A percentile compares a stretch with the other conserved stretches of the same genome.
Evolutionary conservation across 2,888 invertebrate species (phyloP).

Genomic region (Aleiodes testaceus): DNA sequence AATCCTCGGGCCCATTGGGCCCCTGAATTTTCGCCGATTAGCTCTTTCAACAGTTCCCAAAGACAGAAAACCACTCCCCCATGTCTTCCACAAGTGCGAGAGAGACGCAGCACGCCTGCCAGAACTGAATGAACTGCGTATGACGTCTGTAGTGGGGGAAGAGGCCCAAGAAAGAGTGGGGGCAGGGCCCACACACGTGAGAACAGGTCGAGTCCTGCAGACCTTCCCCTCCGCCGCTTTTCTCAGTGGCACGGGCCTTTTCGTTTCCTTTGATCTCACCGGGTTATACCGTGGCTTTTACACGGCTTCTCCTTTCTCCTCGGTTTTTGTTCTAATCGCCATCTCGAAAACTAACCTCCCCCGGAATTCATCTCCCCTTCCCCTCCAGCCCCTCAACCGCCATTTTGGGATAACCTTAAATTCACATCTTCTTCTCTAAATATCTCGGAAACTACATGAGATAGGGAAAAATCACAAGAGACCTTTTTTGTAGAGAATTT

Average conservation of each 20-base stretch:
- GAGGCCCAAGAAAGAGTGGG: slow-evolving; percentile 12
- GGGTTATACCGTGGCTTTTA: slow-evolving; percentile 31
- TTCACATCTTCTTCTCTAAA: not conserved
- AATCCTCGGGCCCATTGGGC: not conserved
- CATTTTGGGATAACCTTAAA: not conserved
- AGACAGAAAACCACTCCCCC: not conserved
- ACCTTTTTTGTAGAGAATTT: too few relatives aligned
- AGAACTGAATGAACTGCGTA: slow-evolving; percentile 52
- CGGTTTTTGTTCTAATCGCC: slow-evolving; percentile 21
- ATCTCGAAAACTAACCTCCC: slow-evolving; percentile 24
- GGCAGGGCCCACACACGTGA: slow-evolving; percentile 43
- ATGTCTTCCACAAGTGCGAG: too few relatives aligned
- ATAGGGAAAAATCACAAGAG: too few relatives aligned
- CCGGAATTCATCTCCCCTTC: slow-evolving; percentile 3
- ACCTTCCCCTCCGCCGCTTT: slow-evolving; percentile 9
- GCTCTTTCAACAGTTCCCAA: not conserved
- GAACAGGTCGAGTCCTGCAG: slow-evolving; percentile 38
- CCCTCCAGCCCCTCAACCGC: slow-evolving; percentile 44
- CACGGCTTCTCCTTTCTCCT: slow-evolving; percentile 26
- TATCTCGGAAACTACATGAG: too few relatives aligned
- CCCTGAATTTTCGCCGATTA: not conserved
- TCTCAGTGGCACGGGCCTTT: slow-evolving; percentile 44
- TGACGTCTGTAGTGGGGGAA: slow-evolving; percentile 46
- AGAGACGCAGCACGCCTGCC: slow-evolving; percentile 29
- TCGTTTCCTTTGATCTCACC: slow-evolving; percentile 44